Evolutionary conservation across 1,140 invertebrate species (phyloP).

Genomic region (Sipha flava): DNA sequence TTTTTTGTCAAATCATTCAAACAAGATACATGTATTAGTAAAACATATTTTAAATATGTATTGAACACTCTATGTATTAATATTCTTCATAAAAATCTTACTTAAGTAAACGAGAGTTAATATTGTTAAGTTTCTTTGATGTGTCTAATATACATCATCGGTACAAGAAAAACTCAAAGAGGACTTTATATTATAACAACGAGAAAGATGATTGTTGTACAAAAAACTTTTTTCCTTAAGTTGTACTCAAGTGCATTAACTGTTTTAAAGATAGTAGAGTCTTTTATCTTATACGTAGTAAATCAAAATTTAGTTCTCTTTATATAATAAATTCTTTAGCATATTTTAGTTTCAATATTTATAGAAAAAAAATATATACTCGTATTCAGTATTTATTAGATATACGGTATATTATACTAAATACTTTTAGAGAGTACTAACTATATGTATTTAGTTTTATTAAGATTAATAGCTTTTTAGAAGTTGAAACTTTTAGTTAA

Average conservation of each 20-base stretch:
- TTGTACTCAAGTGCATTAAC: neutral
- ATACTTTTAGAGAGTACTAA: neutral
- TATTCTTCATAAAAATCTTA: neutral
- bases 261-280: neutral
- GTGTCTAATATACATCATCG: constrained; percentile 1
- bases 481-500: neutral
- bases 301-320: too few relatives aligned
- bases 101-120: neutral
- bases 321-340: too few relatives aligned
- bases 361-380: neutral
- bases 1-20: neutral
- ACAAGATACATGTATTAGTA: neutral
- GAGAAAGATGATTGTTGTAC: neutral
- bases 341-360: neutral
- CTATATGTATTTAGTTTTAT: neutral
- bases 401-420: neutral
- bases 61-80: neutral
- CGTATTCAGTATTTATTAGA: neutral
- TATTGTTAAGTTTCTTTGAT: neutral
- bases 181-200: neutral
- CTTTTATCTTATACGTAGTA: neutral
- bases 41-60: neutral
- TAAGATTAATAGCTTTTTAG: neutral
- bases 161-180: neutral
- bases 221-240: neutral